These are phyloP conservation scores for Semotilus atromaculatus DNA, from an alignment of 2,797 vertebrate species.

Conservation along the genomic window DNA sequence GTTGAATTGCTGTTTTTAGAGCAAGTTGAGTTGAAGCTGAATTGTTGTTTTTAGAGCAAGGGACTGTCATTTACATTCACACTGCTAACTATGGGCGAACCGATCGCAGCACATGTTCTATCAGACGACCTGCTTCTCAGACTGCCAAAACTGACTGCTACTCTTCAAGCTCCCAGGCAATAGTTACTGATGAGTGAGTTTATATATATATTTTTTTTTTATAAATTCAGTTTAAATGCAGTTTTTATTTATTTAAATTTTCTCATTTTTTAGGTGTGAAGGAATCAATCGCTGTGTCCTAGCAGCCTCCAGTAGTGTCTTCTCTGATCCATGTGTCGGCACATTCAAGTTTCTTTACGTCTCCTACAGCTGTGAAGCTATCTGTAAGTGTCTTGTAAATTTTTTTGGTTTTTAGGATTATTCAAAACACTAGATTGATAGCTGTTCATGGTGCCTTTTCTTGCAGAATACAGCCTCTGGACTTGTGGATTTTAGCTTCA, in stretches of 20 bases:
- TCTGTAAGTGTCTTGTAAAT: background rate
- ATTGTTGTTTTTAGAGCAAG: constrained; percentile 8
- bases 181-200: background rate
- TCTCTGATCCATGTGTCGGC: constrained; percentile 42
- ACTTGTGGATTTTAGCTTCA: background rate
- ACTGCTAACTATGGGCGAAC: constrained; percentile 35
- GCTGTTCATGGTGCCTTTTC: too few relatives aligned
- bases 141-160: constrained; percentile 35
- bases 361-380: constrained; percentile 5
- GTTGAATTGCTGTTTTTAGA: background rate
- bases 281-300: constrained; percentile 20
- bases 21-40: background rate
- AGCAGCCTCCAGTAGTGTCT: constrained; percentile 5
- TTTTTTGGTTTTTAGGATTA: background rate
- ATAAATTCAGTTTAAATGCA: too few relatives aligned
- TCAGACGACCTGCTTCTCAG: background rate
- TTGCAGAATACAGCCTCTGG: background rate
- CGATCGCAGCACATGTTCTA: constrained; percentile 29
- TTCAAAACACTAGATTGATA: background rate
- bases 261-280: constrained; percentile 7
- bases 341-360: constrained; percentile 47
- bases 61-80: background rate
- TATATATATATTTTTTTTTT: too few relatives aligned
- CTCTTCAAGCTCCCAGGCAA: background rate
- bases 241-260: too few relatives aligned